Evolutionary conservation across 1,140 invertebrate species (phyloP), one percentile per base, ranked within the genome.

Genomic region (Metopolophium dirhodum): DNA sequence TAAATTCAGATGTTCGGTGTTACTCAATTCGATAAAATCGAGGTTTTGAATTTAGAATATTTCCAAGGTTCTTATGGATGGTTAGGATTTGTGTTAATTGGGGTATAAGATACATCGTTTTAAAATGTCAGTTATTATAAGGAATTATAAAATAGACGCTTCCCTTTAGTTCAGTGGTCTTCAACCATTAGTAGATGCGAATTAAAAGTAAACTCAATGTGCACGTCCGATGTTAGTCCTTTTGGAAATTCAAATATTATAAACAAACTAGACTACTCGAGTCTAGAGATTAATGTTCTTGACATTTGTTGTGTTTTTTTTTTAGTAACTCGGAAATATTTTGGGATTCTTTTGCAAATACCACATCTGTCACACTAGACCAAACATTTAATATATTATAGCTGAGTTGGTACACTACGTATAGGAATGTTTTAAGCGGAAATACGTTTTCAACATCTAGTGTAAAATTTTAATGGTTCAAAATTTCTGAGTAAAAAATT

Each of bases 351-450:
- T 83, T 83, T 41, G 2, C 2, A 83, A 83, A 83, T 83, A 83
- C 82, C 82, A 83, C 82, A 22, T 9, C 82, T 83, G 22, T 83
- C 82, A 83, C 35, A 41, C 37, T 83, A 83, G 22, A 83, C 82
- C 7, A 41, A 83, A 83, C 37, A 41, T 37, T 83, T 83, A 83
- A 37, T 83, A 83, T 37, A 83, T n/a, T 37, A 83, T n/a, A n/a
- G 30, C 9, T 1, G 14, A 18, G 61, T 77, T 77, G n/a, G 14
- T 18, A 4, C 22, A 77, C 9, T 68, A n/a, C 61, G 14, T 77
- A 77, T 77, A n/a, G 61, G 61, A 77, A 77, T 77, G 61, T 77
- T 77, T 77, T 20, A 77, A 77, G 30, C 61, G n/a, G 61, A 77
- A 77, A 77, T 77, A 77, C 30, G n/a, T 77, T n/a, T 77, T 77